A percentile compares a stretch with the other conserved stretches of the same genome.
phyloP scores from a whole-genome alignment of 2,113 vertebrate species.

The Laticauda colubrina region DNA sequence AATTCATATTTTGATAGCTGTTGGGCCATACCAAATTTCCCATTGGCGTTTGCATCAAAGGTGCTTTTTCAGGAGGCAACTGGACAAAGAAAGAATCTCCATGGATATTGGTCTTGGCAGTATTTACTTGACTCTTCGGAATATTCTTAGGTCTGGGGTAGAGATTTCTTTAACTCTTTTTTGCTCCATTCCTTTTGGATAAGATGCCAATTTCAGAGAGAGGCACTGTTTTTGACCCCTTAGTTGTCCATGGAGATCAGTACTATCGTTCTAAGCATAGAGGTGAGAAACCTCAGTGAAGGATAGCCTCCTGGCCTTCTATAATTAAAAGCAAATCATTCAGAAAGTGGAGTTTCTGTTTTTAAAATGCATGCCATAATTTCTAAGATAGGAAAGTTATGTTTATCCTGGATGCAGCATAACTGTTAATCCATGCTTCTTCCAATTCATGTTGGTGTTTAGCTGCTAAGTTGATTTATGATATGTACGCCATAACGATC shows the following conservation, averaged over 20 bases:
- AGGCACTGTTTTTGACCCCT: not conserved
- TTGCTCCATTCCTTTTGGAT: not conserved
- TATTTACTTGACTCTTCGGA: not conserved
- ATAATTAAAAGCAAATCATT: not conserved
- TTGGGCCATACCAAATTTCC: not conserved
- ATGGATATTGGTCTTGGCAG: not conserved
- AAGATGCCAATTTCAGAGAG: not conserved
- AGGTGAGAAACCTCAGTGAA: too few relatives aligned
- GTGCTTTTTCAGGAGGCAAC: not conserved
- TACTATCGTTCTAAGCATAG: not conserved
- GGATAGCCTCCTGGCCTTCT: not conserved
- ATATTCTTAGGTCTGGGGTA: not conserved
- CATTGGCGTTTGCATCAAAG: not conserved
- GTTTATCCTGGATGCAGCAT: not conserved
- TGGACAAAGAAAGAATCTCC: not conserved
- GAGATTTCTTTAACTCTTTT: not conserved
- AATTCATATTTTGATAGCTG: not conserved
- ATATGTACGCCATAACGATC: not conserved
- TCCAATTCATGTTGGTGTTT: not conserved
- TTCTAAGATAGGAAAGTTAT: not conserved
- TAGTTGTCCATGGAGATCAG: not conserved
- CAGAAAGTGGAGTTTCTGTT: not conserved
- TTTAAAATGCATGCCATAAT: not conserved
- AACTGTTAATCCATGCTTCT: not conserved
- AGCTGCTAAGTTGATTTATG: not conserved